These are phyloP conservation scores for Pachyseris speciosa DNA, from an alignment of 64 coral and sea anemone genomes.

Conservation along the genomic window DNA sequence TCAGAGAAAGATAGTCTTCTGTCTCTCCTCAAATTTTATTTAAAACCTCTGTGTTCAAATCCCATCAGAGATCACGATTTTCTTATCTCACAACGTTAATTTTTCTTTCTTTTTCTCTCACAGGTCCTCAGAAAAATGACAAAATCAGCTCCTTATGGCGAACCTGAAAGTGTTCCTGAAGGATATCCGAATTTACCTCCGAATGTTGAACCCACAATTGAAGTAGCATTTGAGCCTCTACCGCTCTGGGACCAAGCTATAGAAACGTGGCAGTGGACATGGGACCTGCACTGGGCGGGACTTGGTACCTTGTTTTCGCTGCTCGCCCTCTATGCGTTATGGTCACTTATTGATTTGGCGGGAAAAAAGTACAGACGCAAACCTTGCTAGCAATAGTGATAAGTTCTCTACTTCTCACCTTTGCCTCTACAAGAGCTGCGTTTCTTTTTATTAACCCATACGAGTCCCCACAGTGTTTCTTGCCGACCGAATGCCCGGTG, in stretches of 20 bases:
- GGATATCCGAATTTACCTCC: neutral
- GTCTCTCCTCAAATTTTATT: too few relatives aligned
- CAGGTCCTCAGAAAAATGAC: neutral
- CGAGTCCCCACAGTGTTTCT: slow-evolving; percentile 78
- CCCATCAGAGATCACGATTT: neutral
- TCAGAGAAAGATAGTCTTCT: too few relatives aligned
- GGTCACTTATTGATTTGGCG: slow-evolving; percentile 67
- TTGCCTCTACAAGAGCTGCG: slow-evolving; percentile 63
- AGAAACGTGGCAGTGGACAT: slow-evolving; percentile 75
- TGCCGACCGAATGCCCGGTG: slow-evolving; percentile 54
- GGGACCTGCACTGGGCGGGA: slow-evolving; percentile 82
- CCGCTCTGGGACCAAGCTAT: slow-evolving; percentile 75
- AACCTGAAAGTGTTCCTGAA: slow-evolving; percentile 9
- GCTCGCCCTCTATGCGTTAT: slow-evolving; percentile 73
- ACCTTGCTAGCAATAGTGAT: slow-evolving; percentile 58
- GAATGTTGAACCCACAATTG: neutral
- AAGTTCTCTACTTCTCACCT: slow-evolving; percentile 54
- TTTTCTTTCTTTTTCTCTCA: neutral
- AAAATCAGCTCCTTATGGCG: neutral
- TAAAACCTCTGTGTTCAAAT: neutral
- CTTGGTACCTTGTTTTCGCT: slow-evolving; percentile 72
- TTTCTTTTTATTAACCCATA: slow-evolving; percentile 97
- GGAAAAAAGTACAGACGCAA: slow-evolving; percentile 52
- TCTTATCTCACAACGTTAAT: neutral
- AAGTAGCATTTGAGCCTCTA: slow-evolving; percentile 50